These are phyloP conservation scores for Drosophila barbarae DNA, from an alignment of 2,888 invertebrate species.

Conservation along the genomic window DNA sequence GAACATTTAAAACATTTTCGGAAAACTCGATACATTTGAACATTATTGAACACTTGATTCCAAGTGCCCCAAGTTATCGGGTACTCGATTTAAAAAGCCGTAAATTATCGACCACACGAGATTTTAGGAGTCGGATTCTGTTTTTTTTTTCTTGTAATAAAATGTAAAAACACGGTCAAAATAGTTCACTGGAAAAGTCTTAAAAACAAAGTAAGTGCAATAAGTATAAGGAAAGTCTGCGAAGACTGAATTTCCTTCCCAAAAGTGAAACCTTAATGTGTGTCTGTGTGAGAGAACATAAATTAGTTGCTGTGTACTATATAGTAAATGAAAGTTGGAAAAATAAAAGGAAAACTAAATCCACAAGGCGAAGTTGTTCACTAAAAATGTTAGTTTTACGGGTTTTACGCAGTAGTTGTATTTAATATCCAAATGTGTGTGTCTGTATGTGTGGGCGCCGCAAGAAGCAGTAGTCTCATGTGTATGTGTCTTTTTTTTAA, in stretches of 20 bases:
- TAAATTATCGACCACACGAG: no score
- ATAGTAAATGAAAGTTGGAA: slow-evolving; percentile 1
- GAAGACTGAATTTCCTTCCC: not conserved
- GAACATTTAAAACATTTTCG: no score
- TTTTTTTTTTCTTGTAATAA: not conserved
- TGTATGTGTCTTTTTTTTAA: slow-evolving; percentile 54
- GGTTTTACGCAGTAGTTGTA: slow-evolving; percentile 35
- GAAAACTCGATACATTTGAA: no score
- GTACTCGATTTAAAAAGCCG: no score
- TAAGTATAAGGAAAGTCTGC: not conserved
- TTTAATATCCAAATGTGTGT: slow-evolving; percentile 13
- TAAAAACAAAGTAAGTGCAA: slow-evolving; percentile 5
- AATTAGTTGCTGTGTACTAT: not conserved
- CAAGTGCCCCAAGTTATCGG: no score
- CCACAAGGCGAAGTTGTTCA: not conserved
- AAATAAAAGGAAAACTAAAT: not conserved
- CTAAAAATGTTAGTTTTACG: slow-evolving; percentile 5
- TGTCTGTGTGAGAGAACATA: not conserved
- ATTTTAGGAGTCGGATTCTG: not conserved
- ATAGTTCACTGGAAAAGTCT: not conserved
- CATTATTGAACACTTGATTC: no score
- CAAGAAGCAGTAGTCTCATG: slow-evolving; percentile 62
- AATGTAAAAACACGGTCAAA: slow-evolving; percentile 3
- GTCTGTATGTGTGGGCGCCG: slow-evolving; percentile 43
- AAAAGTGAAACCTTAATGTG: slow-evolving; percentile 7